These are phyloP conservation scores for Xestoiulus laeticollis DNA, from an alignment of 2,888 invertebrate species.

Conservation along the genomic window DNA sequence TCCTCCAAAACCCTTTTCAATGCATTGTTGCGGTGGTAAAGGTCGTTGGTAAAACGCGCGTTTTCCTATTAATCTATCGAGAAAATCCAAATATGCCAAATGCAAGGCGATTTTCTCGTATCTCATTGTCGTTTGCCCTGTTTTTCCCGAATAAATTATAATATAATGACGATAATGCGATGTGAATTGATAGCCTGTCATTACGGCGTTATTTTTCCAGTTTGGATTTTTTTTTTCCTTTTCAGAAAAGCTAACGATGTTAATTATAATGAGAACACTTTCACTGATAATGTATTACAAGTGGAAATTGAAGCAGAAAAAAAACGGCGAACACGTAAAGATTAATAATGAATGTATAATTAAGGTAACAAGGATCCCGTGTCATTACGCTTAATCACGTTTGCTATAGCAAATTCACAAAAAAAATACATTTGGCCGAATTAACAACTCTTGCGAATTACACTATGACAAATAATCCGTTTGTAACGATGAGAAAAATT, in stretches of 20 bases:
- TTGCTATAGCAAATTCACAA: not conserved
- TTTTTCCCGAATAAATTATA: not conserved
- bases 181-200: not conserved
- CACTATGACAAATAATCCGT: not conserved
- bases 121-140: not conserved
- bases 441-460: not conserved
- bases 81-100: not conserved
- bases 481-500: not conserved
- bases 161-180: not conserved
- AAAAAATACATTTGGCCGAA: not conserved
- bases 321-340: not conserved
- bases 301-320: not conserved
- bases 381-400: not conserved
- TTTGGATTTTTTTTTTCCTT: not conserved
- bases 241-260: not conserved
- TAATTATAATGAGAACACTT: not conserved
- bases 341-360: not conserved
- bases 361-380: not conserved
- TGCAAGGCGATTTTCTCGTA: not conserved
- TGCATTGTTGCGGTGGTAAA: not conserved
- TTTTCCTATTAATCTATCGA: not conserved
- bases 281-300: not conserved
- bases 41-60: not conserved
- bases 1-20: not conserved
- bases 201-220: not conserved